Evolutionary conservation across 2,888 invertebrate species (phyloP).

Genomic region (Druceiella hillmani): DNA sequence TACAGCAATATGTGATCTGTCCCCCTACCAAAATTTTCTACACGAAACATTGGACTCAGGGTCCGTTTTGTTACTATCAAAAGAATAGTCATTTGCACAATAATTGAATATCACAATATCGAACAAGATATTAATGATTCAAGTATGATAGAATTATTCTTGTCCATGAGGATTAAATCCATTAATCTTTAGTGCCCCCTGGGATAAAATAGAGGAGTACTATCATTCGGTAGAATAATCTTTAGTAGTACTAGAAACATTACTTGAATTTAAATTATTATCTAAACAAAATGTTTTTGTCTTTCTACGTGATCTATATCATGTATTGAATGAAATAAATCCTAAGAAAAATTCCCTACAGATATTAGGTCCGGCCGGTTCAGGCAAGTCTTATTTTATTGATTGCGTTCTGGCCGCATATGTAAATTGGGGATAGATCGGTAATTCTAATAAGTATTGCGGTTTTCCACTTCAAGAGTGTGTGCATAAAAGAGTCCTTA

Average conservation of each 20-base stretch:
- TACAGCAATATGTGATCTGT: conserved; percentile 6
- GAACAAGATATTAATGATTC: conserved; percentile 7
- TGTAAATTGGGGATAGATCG: conserved; percentile 15
- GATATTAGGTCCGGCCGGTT: no score
- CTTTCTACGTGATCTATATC: conserved; percentile 2
- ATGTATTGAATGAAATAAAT: conserved; percentile 2
- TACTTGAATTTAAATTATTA: no score
- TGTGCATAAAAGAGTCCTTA: conserved; percentile 16
- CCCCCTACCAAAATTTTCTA: conserved; percentile 7
- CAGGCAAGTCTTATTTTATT: conserved; percentile 12
- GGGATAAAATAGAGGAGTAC: conserved; percentile 9
- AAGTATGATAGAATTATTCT: conserved; percentile 5
- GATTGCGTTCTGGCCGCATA: conserved; percentile 11
- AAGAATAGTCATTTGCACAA: conserved; percentile 8
- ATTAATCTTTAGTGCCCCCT: conserved; percentile 9
- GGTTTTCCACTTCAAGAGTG: conserved; percentile 21
- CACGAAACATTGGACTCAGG: conserved; percentile 10
- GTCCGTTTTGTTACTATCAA: conserved; percentile 8
- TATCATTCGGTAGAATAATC: no score
- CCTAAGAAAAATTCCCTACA: conserved; percentile 13
- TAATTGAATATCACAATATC: conserved; percentile 9
- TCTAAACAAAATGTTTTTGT: no score
- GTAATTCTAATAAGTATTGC: conserved; percentile 15
- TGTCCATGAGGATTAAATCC: conserved; percentile 5
- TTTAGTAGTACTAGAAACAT: no score